Evolutionary conservation across 2,888 invertebrate species (phyloP), one percentile per base, ranked within the genome.

Genomic region (Bombylius discolor): DNA sequence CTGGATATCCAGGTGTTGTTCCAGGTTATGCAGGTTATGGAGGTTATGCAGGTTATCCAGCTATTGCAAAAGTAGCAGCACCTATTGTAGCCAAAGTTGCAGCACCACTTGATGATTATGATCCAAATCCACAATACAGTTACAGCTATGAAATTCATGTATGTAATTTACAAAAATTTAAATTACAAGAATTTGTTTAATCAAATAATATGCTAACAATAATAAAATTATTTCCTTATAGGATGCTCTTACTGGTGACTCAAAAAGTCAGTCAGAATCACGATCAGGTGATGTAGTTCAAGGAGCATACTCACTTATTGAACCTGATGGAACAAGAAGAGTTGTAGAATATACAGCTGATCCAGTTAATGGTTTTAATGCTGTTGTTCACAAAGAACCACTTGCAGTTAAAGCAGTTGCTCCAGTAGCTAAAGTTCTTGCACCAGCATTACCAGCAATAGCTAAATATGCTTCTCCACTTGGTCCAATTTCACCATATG

Each of bases 291-390:
- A 79, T 65, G 76, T 77, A 59, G 80, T 80, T 51, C 77, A 76
- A 62, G 79, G 79, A 55, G 72, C 75, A 59, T 80, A 79, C 69
- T 76, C 76, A 49, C 66, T 79, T 32, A 73, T 76, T 54, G 79
- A 80, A 65, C 74, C 80, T 58, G 79, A 80, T 62, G 80, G 79
- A 62, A 78, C 77, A 57, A 71, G 76, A 59, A 74, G 79, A 59
- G 71, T 76, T 63, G 80, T 80, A 13, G 78, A 79, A 64, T 80
- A 80, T 69, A 77, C 77, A 53, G 78, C 80, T 53, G 79, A 80
- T 69, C 79, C 79, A 49, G 72, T 78, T 56, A 76, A 79, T 63
- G 80, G 79, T 52, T 80, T 80, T 75, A 79, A 80, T 64, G 79
- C 79, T 57, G 77, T 79, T 48, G 80, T 80, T 23, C 76, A 74